Evolutionary conservation across 1,140 invertebrate genomes (phyloP), one percentile per base, ranked within the genome.

Genomic region (Hylaeus volcanicus): DNA sequence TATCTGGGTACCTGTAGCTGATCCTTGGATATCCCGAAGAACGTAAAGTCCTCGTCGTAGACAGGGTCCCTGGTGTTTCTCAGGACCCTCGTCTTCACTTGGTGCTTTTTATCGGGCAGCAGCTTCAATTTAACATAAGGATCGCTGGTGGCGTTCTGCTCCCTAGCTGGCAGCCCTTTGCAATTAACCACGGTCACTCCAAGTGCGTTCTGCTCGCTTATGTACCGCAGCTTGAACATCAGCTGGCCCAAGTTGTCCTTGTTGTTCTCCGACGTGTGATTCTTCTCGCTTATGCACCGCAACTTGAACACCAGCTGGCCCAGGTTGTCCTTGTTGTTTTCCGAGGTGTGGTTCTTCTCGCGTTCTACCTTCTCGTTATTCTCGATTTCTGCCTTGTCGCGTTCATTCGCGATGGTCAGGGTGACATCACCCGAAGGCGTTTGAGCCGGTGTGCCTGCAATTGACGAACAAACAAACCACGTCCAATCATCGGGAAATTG

Each of bases 31-130:
- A 99, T 96, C 51, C 98, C 98, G 89, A 98, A 99, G 94, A 99
- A 99, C 1, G 98, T 99, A 90, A 99, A 99, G 89, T 99, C 98
- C 92, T 99, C 98, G 89, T 99, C 98, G 92, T 99, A 99, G 8
- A 98, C 96, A 0, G 98, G 98, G 93, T 98, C 97, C 15, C 96
- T 94, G 11, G 98, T 99, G 89, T 98, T 98, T 63, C 98, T 95
- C 11, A 99, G 95, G 3, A 99, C 98, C 41, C 98, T 95, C 60
- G 98, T 99, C 93, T 99, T 99, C 8, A 98, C 97, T 90, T 98
- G 97, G 88, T 99, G 98, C 89, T 98, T 97, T 92, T 99, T 99
- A 79, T 99, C 98, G 0, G 98, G 98, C 64, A 99, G 93, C 26
- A 99, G 94, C 90, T 99, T 98, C 5, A 99, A 94, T 91, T 99